Evolutionary conservation across 2,888 invertebrate species (phyloP), one percentile per base, ranked within the genome.

Genomic region (Drosophila merina): DNA sequence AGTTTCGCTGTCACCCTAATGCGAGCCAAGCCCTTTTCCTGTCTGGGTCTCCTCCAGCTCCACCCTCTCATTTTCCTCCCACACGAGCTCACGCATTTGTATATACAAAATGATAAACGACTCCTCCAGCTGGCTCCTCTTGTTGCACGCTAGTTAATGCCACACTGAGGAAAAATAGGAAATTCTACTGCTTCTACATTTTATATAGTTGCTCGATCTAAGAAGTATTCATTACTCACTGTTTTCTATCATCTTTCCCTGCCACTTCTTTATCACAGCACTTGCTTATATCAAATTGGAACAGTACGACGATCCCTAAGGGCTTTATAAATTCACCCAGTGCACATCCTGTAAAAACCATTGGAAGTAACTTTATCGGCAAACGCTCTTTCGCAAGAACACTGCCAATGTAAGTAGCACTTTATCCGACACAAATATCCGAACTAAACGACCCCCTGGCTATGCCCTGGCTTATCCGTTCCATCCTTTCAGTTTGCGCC

Each of bases 241-340:
- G 10, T 44, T n/a, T n/a, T 64, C 45, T 60, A 14, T 25, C 58
- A 57, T 60, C 30, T 45, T 36, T 66, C 50, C 57, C 64, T 74
- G 49, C 59, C 75, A 77, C 82, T 72, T 67, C 69, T 74, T 62
- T 70, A 76, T 81, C 75, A 83, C 82, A 89, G 89, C 90, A 90
- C 90, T 89, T 79, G 88, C 90, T 90, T 90, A 90, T 83, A 90
- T 89, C 76, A 90, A 89, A 90, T 88, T 90, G 89, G 89, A 90
- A 68, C 90, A 90, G 76, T 88, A 90, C 64, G 90, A 87, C 77
- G 89, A 88, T 78, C 88, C 86, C 58, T 88, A 84, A 55, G 75
- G 55, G 60, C 63, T 58, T 69, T 83, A 71, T 74, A 79, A 74
- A 76, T 66, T 62, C 47, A 58, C 51, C 52, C 55, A n/a, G 38